Conservation (phyloP, 1,140 invertebrate genomes). For the Lepidurus arcticus region DNA sequence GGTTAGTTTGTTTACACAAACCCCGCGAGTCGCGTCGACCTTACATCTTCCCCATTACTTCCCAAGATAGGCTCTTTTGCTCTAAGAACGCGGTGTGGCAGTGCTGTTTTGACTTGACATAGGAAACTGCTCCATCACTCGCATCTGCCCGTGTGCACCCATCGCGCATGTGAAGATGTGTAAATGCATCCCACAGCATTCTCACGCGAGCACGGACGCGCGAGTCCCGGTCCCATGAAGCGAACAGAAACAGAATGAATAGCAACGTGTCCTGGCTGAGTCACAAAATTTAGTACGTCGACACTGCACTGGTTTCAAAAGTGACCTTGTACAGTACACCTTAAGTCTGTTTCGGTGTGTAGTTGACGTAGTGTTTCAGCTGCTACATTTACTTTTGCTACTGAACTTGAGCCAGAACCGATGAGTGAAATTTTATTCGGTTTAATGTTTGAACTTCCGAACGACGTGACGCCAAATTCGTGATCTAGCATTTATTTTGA, state of each 20-base stretch:
- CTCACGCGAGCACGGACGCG: neutral
- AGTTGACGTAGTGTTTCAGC: neutral
- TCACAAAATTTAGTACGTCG: slow-evolving; percentile 16
- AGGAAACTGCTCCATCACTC: neutral
- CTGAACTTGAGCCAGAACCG: too few relatives aligned
- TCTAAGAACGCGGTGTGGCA: neutral
- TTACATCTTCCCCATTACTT: neutral
- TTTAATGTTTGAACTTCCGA: too few relatives aligned
- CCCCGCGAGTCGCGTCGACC: neutral
- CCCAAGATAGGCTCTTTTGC: slow-evolving; percentile 8
- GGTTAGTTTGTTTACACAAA: slow-evolving; percentile 3
- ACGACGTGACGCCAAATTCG: neutral
- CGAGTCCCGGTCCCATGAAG: neutral
- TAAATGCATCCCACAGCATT: slow-evolving; percentile 10
- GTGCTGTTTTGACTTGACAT: slow-evolving; percentile 1
- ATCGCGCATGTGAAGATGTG: slow-evolving; percentile 14
- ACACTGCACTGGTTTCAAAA: neutral
- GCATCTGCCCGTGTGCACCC: neutral
- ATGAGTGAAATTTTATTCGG: too few relatives aligned
- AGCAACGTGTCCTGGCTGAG: slow-evolving; percentile 20
- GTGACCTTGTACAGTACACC: neutral
- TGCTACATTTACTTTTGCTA: neutral
- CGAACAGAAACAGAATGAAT: slow-evolving; percentile 14
- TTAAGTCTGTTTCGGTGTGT: neutral
- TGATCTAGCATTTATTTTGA: neutral